phyloP scores from a whole-genome alignment of 2,888 invertebrate species.

The Lampropteryx suffumata region DNA sequence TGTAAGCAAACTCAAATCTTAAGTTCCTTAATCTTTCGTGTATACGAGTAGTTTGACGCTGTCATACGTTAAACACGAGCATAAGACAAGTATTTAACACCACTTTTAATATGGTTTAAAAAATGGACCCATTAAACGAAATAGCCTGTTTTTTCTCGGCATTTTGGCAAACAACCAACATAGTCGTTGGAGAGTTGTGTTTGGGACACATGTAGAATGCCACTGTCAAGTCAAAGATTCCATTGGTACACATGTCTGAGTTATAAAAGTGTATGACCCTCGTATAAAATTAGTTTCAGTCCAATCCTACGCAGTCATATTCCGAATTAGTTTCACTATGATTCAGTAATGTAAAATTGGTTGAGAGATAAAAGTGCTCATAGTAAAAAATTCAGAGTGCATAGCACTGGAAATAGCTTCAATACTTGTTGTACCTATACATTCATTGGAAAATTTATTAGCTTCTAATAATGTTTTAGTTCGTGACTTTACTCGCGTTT shows the following conservation, averaged over 20 bases:
- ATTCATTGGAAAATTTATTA: too few relatives aligned
- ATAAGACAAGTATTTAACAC: too few relatives aligned
- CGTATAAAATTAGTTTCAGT: slow-evolving; percentile 33
- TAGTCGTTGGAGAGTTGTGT: slow-evolving; percentile 10
- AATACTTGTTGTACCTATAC: too few relatives aligned
- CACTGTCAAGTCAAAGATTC: slow-evolving; percentile 30
- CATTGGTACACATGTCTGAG: slow-evolving; percentile 27
- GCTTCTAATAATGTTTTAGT: too few relatives aligned
- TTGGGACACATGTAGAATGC: slow-evolving; percentile 17
- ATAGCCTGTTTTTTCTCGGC: slow-evolving; percentile 9
- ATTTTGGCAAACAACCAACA: slow-evolving; percentile 29
- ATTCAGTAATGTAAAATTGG: slow-evolving; percentile 27
- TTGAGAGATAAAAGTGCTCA: slow-evolving; percentile 9
- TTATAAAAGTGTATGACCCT: slow-evolving; percentile 35
- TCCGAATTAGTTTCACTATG: slow-evolving; percentile 25
- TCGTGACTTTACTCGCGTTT: too few relatives aligned
- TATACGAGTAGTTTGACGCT: too few relatives aligned
- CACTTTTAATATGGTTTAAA: slow-evolving; percentile 11
- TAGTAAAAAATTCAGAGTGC: slow-evolving; percentile 13
- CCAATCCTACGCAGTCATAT: slow-evolving; percentile 32
- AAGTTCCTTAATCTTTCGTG: too few relatives aligned
- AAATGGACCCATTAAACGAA: slow-evolving; percentile 8
- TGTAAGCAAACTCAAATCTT: too few relatives aligned
- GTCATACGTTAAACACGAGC: too few relatives aligned
- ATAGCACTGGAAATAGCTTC: slow-evolving; percentile 2